Base-by-base conservation (phyloP, 1,140 invertebrate species). In the Lordiphosa collinella region DNA sequence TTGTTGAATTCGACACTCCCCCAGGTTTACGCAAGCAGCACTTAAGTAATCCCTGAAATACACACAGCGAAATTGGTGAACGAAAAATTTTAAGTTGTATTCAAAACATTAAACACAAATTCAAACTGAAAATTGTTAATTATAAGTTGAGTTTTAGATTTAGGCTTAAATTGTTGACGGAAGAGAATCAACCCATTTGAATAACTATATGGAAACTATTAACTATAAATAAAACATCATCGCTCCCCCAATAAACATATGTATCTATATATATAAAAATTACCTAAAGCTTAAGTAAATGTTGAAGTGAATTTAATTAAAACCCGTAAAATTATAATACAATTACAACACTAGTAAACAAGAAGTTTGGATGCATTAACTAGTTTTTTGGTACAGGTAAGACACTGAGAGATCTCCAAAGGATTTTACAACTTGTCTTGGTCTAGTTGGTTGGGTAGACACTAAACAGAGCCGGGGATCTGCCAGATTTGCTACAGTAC, bases 281-380 rank as follows among this genome's bases (percentile, higher is more conserved):
- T 57, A 63, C 38, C 31, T 76, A 82, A 80, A 65, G 37, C 50
- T 76, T 82, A 76, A 79, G 60, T 80, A 60, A 79, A 84, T 57
- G 71, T 82, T 82, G 69, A 80, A 68, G 78, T 84, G 76, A 82
- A 76, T 82, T 82, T 82, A 82, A 82, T 82, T 82, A 9, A 82
- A 82, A 75, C 41, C 41, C 48, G 52, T 64, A 79, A 78, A 62
- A 37, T 11, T 78, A 82, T 58, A 80, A 63, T 72, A 82, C 59
- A 44, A 44, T 44, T 44, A 44, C 22, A 44, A 29, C 41, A 71
- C 48, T 71, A 71, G 70, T 66, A 58, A 11, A 41, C 13, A 43
- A 10, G 36, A 53, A 38, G 40, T 36, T 22, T n/a, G 7, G 25
- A 5, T 29, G 6, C 25, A 5, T 2, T 29, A 29, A 8, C 8